Evolutionary conservation across 2,113 vertebrate genomes (phyloP).

Genomic region (Oplegnathus fasciatus): DNA sequence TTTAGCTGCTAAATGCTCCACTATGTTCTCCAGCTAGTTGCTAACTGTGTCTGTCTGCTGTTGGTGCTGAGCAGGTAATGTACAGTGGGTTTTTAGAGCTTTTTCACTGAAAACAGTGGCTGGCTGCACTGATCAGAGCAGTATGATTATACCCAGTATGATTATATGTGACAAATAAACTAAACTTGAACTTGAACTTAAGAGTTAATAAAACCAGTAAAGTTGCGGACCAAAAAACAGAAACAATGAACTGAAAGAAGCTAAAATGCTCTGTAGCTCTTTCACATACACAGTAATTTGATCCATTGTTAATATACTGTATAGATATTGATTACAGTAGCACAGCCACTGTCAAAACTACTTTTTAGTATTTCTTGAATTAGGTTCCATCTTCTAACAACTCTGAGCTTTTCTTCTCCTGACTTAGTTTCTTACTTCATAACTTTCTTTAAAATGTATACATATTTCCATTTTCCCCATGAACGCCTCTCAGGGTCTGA

Average conservation of each 20-base stretch:
- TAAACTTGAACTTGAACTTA: too few relatives aligned
- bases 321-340: background rate
- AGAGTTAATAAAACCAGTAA: background rate
- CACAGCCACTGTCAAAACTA: background rate
- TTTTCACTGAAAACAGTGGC: background rate
- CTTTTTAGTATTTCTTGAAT: background rate
- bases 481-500: slow-evolving; percentile 6
- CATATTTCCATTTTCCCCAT: slow-evolving; percentile 13
- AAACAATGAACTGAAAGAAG: background rate
- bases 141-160: too few relatives aligned
- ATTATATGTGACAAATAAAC: too few relatives aligned
- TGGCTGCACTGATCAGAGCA: background rate
- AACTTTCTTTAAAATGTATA: background rate
- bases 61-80: background rate
- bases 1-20: background rate
- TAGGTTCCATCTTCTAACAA: background rate
- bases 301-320: background rate
- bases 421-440: background rate
- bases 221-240: background rate
- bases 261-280: background rate
- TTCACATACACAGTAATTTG: background rate
- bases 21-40: background rate
- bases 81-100: background rate
- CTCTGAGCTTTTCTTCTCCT: background rate
- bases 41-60: background rate